phyloP scores from a whole-genome alignment of 2,797 vertebrate genomes.

The Pitangus sulphuratus region DNA sequence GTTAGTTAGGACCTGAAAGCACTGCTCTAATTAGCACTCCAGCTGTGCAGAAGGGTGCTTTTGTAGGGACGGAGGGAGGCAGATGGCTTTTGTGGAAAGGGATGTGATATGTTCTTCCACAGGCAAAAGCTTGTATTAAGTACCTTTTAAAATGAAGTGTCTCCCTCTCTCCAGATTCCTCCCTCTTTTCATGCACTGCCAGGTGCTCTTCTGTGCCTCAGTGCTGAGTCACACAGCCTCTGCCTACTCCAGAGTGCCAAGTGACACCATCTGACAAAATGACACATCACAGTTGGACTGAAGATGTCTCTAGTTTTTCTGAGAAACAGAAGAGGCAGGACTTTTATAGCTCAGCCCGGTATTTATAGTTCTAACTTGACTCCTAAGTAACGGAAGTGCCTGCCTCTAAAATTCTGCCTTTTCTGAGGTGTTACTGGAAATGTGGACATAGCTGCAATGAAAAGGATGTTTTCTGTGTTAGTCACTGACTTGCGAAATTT shows the following conservation, averaged over 20 bases:
- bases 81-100: background rate
- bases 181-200: background rate
- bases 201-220: background rate
- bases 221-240: slow-evolving; percentile 15
- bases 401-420: background rate
- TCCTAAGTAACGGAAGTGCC: background rate
- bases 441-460: background rate
- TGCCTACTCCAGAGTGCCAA: background rate
- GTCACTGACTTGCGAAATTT: background rate
- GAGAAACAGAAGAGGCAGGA: background rate
- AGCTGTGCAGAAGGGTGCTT: background rate
- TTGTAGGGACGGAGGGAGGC: background rate
- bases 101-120: background rate
- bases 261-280: slow-evolving; percentile 32
- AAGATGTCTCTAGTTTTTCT: background rate
- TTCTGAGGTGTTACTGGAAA: background rate
- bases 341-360: background rate
- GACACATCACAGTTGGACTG: background rate
- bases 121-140: background rate
- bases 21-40: slow-evolving; percentile 2
- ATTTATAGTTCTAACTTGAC: background rate
- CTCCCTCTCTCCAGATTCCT: background rate
- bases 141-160: slow-evolving; percentile 25
- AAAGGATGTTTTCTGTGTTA: background rate
- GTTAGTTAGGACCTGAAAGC: background rate